Percentiles rank a stretch among this genome's conserved stretches.
Conservation (phyloP, 2,888 invertebrate genomes). For the Onthophagus sagittarius region DNA sequence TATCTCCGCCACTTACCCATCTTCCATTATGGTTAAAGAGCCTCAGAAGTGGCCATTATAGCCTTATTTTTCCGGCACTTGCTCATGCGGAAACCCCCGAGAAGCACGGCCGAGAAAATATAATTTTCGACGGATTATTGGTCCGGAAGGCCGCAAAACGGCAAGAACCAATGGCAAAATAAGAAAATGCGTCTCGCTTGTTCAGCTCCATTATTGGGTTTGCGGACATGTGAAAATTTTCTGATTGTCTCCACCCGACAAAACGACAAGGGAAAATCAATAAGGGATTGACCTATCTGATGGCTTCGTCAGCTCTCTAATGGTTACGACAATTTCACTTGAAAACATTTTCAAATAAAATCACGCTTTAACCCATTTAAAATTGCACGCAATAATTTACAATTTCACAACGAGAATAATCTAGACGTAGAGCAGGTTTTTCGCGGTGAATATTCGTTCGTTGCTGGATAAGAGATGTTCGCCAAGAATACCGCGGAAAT, state of each 20-base stretch:
- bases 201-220: conserved; percentile 3
- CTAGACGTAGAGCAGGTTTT: conserved; percentile 1
- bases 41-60: conserved; percentile 10
- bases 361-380: too few species aligned
- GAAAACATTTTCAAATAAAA: too few species aligned
- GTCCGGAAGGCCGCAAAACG: not conserved
- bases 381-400: too few species aligned
- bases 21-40: not conserved
- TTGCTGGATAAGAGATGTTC: conserved; percentile 35
- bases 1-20: not conserved
- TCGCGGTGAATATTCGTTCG: conserved; percentile 11
- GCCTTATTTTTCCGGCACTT: conserved; percentile 8
- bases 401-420: not conserved
- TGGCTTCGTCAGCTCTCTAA: not conserved
- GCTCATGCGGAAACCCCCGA: conserved; percentile 2
- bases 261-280: not conserved
- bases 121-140: conserved; percentile 10
- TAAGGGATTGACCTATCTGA: not conserved
- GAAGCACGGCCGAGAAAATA: not conserved
- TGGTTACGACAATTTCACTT: not conserved
- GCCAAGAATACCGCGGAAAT: conserved; percentile 32
- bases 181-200: conserved; percentile 9
- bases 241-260: not conserved
- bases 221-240: conserved; percentile 7
- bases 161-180: conserved; percentile 2